These are phyloP conservation scores for Sylvicapra grimmia DNA, from an alignment of 2,113 vertebrate genomes.

Conservation along the genomic window DNA sequence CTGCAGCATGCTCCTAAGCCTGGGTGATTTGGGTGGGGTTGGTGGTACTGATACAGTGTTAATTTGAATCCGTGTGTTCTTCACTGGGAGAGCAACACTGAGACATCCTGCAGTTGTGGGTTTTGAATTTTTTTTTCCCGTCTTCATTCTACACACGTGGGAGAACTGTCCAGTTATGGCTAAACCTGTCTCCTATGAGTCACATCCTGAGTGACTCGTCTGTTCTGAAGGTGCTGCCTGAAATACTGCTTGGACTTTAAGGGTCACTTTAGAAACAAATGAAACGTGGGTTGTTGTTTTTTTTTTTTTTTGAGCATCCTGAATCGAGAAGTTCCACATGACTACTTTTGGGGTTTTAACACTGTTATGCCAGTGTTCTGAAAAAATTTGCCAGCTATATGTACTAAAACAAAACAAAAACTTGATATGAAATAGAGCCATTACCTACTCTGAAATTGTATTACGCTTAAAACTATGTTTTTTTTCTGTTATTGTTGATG, in stretches of 20 bases:
- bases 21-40: not conserved
- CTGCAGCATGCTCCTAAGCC: not conserved
- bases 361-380: not conserved
- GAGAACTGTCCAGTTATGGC: conserved; percentile 58
- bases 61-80: conserved; percentile 54
- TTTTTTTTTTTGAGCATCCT: not conserved
- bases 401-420: not conserved
- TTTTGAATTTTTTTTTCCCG: conserved; percentile 16
- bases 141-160: conserved; percentile 22
- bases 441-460: conserved; percentile 19
- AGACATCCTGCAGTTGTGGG: conserved; percentile 58
- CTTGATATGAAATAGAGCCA: conserved; percentile 10
- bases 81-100: conserved; percentile 35
- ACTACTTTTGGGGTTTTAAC: not conserved
- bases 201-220: conserved; percentile 54
- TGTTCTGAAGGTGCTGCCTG: conserved; percentile 49
- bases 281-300: not conserved
- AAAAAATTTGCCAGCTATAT: not conserved
- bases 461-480: not conserved
- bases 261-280: conserved; percentile 2
- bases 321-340: not conserved
- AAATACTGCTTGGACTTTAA: conserved; percentile 53
- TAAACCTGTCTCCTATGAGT: conserved; percentile 58
- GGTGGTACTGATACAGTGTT: not conserved
- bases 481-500: conserved; percentile 3